Percentiles rank a stretch among this genome's conserved stretches.
Evolutionary conservation across 2,797 vertebrate genomes (phyloP).

Genomic region (Tachyglossus aculeatus): DNA sequence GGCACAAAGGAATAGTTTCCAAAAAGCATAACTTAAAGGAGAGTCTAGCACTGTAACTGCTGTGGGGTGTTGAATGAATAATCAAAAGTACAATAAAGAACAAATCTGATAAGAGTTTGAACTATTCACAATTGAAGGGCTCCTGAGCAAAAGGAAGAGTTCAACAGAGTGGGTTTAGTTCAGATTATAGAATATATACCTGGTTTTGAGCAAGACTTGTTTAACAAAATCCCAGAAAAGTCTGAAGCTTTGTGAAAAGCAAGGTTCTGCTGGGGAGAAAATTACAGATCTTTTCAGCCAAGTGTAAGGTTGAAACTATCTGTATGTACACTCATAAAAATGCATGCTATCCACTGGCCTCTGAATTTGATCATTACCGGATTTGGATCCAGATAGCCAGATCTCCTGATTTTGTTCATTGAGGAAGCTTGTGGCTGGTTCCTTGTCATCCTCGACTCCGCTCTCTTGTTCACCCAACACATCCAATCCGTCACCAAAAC

Average conservation of each 20-base stretch:
- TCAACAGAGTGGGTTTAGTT: conserved; percentile 1
- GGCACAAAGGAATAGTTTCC: conserved; percentile 14
- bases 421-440: not conserved
- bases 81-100: conserved; percentile 58
- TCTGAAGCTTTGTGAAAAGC: not conserved
- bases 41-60: not conserved
- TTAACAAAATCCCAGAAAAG: conserved; percentile 36
- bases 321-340: too few species aligned
- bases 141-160: conserved; percentile 35
- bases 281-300: not conserved
- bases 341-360: not conserved
- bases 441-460: too few species aligned
- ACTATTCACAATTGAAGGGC: conserved; percentile 38
- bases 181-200: conserved; percentile 47
- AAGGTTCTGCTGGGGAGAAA: not conserved
- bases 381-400: too few species aligned
- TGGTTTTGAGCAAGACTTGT: conserved; percentile 1
- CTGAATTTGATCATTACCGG: not conserved
- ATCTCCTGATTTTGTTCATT: too few species aligned
- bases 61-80: conserved; percentile 24
- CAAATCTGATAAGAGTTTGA: conserved; percentile 52
- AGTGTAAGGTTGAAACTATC: not conserved
- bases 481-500: too few species aligned
- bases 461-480: too few species aligned
- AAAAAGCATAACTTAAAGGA: conserved; percentile 20